Evolutionary conservation across 2,797 vertebrate genomes (phyloP), one percentile per base, ranked within the genome.

Genomic region (Pangasius krempfi): DNA sequence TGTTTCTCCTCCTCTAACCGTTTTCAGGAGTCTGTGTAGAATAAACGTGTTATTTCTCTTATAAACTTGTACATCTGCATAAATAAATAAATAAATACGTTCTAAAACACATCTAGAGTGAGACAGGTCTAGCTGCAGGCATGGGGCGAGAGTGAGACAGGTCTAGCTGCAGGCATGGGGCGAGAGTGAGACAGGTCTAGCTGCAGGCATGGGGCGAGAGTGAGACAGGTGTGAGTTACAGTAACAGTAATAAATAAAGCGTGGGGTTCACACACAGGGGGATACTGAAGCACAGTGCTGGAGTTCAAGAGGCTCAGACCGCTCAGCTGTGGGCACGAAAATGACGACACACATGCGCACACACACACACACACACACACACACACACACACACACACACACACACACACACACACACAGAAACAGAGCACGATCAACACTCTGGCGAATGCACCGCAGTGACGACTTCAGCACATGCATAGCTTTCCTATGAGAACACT

Each of bases 391-490:
- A 60, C 30, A 60, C 80, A 94, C 94, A 95, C 93, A 93, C 95
- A 95, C 93, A 96, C 93, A 95, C 94, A 94, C 91, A 93, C 95
- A 94, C 91, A 93, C 27, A 94, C 94, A 95, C 93, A 93, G 94
- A 94, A 95, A 96, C 95, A 95, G 95, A 95, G 95, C 92, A 96
- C 92, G 95, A 96, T 95, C 93, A 95, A 96, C 92, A 96, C 94
- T 93, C 94, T 94, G 93, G 87, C 73, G 90, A 93, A 94, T 94
- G 92, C 90, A 94, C 94, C 90, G 95, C 91, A 89, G 92, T 90
- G 92, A 96, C 93, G 93, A 95, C 93, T 93, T 96, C 94, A 94
- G 94, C 93, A 95, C 97, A 96, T 97, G 97, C 97, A 96, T 95
- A 96, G 95, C 96, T 97, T 96, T 94, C 95, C 95, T 96, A 96